Conservation (phyloP, 1,140 invertebrate species). For the Bombus confusus region DNA sequence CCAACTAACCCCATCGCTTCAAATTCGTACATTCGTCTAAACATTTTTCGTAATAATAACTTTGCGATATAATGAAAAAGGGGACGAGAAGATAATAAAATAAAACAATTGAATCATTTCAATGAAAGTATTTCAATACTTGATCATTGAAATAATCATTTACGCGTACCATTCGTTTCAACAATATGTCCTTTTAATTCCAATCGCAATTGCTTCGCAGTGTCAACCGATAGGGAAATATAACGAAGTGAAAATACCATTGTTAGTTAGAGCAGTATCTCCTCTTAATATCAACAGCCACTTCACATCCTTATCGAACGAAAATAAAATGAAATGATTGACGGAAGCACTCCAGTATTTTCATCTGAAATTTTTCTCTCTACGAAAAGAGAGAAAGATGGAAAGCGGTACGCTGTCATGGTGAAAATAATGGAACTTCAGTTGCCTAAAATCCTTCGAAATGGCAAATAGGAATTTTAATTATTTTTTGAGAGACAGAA, state of each 20-base stretch:
- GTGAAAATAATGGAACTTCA: no score
- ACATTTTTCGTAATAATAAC: not conserved
- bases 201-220: not conserved
- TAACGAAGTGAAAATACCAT: not conserved
- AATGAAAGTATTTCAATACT: not conserved
- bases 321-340: not conserved
- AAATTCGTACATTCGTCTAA: not conserved
- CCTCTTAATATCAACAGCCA: not conserved
- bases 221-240: not conserved
- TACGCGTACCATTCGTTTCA: not conserved
- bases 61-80: not conserved
- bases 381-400: not conserved
- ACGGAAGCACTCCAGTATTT: not conserved
- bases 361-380: not conserved
- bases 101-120: not conserved
- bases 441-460: no score
- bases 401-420: not conserved
- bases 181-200: not conserved
- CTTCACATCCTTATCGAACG: not conserved
- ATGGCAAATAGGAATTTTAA: no score
- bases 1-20: not conserved
- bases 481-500: no score
- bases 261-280: not conserved
- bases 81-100: not conserved
- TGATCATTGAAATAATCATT: no score